Evolutionary conservation across 1,140 invertebrate genomes (phyloP).

Genomic region (Bombus terrestris): DNA sequence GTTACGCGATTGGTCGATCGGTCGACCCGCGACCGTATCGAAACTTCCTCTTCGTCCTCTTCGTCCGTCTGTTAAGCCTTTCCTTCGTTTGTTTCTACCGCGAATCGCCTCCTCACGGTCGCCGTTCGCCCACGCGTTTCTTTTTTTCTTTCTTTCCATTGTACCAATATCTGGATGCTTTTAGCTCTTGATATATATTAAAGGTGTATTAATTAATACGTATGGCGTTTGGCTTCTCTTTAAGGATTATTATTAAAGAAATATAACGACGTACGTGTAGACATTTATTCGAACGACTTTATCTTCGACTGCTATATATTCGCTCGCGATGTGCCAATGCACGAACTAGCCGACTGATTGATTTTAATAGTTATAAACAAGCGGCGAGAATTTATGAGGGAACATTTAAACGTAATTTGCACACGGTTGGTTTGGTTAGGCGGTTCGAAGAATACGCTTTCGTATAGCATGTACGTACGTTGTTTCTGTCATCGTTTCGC

Average conservation of each 20-base stretch:
- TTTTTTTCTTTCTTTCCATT: neutral
- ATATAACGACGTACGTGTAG: too few relatives aligned
- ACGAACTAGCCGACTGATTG: neutral
- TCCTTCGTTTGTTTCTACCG: constrained; percentile 17
- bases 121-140: constrained; percentile 1
- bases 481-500: neutral
- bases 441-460: neutral
- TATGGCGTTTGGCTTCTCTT: too few relatives aligned
- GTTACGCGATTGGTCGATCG: constrained; percentile 61
- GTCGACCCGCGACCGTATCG: neutral
- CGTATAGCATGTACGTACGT: neutral
- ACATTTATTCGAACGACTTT: neutral
- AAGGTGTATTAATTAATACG: too few relatives aligned
- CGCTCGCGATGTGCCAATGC: neutral
- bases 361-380: neutral
- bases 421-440: too few relatives aligned
- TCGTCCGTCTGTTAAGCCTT: neutral
- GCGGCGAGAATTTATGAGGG: neutral
- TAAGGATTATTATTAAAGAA: neutral
- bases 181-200: too few relatives aligned
- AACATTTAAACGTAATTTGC: neutral
- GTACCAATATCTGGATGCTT: fast-evolving
- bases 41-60: neutral
- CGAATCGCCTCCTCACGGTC: constrained; percentile 14
- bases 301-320: neutral